Evolutionary conservation across 2,888 invertebrate species (phyloP), one percentile per base, ranked within the genome.

Genomic region (Terebella lapidaria): DNA sequence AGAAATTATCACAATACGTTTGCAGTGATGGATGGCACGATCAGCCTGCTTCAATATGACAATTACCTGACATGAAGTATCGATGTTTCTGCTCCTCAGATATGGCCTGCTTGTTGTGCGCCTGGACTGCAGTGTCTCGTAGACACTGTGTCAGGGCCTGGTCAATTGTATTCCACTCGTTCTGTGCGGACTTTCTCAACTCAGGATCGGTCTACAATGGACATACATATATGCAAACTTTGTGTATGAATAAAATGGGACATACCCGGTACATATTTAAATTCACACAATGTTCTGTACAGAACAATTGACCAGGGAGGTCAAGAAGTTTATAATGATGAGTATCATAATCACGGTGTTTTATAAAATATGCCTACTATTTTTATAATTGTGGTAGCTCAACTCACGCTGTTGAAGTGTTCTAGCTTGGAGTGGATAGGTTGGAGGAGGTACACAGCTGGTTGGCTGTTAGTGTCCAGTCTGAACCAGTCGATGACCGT

Each of bases 31-130:
- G n/a, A n/a, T n/a, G n/a, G n/a, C n/a, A n/a, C n/a, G n/a, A n/a
- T n/a, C n/a, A n/a, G n/a, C n/a, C n/a, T n/a, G n/a, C n/a, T n/a
- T n/a, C n/a, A n/a, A n/a, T n/a, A 35, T 10, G 35, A 35, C 35
- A 18, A 15, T 5, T 60, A 70, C 71, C 71, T 55, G 71, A 71
- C 70, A 71, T 71, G 51, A 66, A 71, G 52, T 69, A 71, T 57
- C 68, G 70, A 57, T 70, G 71, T 58, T 67, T 70, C 5, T 66
- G 65, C 5, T 68, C 69, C 25, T 64, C 67, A 18, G 61, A 61
- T 1, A 71, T 60, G 28, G 58, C 46, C 3, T 63, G 61, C 25
- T 66, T 58, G 35, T 70, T 65, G 35, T 5, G 22, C 15, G 55
- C 35, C 35, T 20, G 4, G 5, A 4, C 20, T 20, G 55, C 55